Evolutionary conservation across 2,113 vertebrate species (phyloP).

Genomic region (Sula dactylatra): DNA sequence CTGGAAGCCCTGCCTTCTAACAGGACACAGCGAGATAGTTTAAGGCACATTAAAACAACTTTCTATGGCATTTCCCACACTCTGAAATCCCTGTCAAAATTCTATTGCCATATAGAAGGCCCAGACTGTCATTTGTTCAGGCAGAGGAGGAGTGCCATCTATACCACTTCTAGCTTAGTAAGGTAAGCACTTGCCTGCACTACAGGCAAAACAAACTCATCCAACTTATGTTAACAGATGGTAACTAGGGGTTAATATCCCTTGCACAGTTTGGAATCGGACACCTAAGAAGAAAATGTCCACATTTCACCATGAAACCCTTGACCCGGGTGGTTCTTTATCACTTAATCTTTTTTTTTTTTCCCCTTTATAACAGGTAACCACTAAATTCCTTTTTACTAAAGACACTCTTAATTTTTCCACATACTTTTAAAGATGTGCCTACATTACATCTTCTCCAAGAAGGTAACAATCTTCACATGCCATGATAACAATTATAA

Average conservation of each 20-base stretch:
- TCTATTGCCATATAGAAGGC: neutral
- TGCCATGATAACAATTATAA: neutral
- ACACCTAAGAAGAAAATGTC: neutral
- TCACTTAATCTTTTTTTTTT: neutral
- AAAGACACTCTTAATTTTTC: neutral
- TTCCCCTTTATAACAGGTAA: neutral
- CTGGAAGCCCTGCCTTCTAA: neutral
- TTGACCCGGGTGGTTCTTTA: neutral
- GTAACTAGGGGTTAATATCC: neutral
- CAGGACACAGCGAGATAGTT: neutral
- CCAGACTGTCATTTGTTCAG: neutral
- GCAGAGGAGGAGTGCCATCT: neutral
- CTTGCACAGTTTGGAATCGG: neutral
- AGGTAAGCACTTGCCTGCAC: neutral
- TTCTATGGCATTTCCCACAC: neutral
- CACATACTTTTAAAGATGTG: neutral
- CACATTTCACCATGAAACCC: neutral
- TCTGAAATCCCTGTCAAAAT: neutral
- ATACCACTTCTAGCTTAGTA: neutral
- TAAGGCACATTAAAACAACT: neutral
- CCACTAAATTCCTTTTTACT: neutral
- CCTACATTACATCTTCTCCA: neutral
- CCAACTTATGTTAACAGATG: neutral
- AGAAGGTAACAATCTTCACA: neutral
- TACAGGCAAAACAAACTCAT: neutral